phyloP scores from a whole-genome alignment of 2,113 vertebrate species.

The Passerina amoena region DNA sequence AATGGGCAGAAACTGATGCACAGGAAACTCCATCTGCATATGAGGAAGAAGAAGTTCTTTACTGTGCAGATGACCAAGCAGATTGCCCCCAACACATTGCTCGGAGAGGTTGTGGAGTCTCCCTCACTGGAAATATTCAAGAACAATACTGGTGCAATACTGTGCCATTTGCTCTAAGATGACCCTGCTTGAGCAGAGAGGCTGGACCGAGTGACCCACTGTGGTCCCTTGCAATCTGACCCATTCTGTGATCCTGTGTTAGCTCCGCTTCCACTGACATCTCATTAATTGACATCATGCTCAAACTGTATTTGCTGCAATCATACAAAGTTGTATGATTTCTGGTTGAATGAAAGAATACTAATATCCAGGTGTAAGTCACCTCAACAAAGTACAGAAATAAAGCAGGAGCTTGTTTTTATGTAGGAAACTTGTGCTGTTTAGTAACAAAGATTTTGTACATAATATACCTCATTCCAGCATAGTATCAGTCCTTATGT shows the following conservation, averaged over 20 bases:
- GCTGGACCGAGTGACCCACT: not conserved
- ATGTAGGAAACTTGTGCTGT: not conserved
- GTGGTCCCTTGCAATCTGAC: not conserved
- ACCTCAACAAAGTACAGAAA: not conserved
- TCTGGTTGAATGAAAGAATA: not conserved
- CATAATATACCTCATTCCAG: not conserved
- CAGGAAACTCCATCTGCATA: not conserved
- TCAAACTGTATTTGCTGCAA: not conserved
- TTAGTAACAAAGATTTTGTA: not conserved
- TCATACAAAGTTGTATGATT: not conserved
- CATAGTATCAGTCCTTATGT: not conserved
- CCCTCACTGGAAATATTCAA: not conserved
- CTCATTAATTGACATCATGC: not conserved
- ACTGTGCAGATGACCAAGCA: not conserved
- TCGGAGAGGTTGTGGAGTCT: not conserved
- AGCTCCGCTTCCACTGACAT: not conserved
- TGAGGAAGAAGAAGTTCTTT: not conserved
- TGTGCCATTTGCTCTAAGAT: not conserved
- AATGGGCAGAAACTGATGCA: not conserved
- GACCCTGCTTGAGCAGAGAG: not conserved
- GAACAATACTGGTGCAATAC: not conserved
- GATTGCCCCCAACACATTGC: not conserved
- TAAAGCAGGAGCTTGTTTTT: not conserved
- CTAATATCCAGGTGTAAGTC: not conserved
- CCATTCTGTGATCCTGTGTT: not conserved